phyloP scores from a whole-genome alignment of 2,888 invertebrate genomes.

The Aleiodes leptofemur region DNA sequence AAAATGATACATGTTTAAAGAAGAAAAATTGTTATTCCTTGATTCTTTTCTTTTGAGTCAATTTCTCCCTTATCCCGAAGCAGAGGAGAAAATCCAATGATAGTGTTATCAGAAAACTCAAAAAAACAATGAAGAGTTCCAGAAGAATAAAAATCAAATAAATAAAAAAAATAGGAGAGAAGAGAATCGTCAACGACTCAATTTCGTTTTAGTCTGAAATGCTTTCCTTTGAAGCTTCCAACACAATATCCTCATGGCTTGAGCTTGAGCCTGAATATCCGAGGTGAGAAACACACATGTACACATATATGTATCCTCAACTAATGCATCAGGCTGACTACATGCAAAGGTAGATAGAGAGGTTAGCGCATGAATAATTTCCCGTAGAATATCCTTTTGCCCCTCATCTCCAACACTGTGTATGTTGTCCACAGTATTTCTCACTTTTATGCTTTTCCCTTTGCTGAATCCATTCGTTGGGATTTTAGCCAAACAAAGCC shows the following conservation, averaged over 20 bases:
- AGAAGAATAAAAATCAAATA: not conserved
- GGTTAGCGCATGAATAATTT: conserved; percentile 47
- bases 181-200: conserved; percentile 1
- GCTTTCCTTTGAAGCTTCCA: conserved; percentile 14
- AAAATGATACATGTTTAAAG: too few species aligned
- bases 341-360: conserved; percentile 14
- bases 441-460: conserved; percentile 14
- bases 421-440: conserved; percentile 34
- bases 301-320: not conserved
- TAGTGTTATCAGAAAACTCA: not conserved
- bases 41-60: too few species aligned
- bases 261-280: conserved; percentile 17
- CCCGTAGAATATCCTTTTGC: conserved; percentile 46
- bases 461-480: conserved; percentile 4
- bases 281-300: conserved; percentile 32
- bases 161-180: not conserved
- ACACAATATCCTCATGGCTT: conserved; percentile 2
- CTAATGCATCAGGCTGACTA: conserved; percentile 35
- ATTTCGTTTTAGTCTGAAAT: not conserved
- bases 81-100: too few species aligned
- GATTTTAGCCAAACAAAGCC: conserved; percentile 27
- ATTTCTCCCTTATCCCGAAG: too few species aligned
- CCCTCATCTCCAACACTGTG: conserved; percentile 32
- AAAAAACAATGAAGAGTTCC: not conserved
- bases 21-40: too few species aligned